phyloP scores from a whole-genome alignment of 2,797 vertebrate species.

The Adelosebastes latens region DNA sequence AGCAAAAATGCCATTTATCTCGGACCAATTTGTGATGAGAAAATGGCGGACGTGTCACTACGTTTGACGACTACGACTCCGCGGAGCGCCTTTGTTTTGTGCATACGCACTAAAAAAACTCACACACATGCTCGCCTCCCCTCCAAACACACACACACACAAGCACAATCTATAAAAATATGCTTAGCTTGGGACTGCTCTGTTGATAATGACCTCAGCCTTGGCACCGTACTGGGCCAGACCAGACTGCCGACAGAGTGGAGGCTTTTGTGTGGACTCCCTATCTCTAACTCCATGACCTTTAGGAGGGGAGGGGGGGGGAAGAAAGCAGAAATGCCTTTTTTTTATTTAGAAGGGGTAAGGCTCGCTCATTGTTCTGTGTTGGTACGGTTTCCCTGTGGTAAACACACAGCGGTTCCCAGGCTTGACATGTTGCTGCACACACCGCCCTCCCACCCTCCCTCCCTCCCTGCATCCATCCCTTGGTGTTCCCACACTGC shows the following conservation, averaged over 20 bases:
- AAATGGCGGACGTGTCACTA: conserved; percentile 42
- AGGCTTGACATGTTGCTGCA: conserved; percentile 81
- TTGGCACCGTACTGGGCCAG: conserved; percentile 78
- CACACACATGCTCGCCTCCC: conserved; percentile 30
- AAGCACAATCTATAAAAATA: conserved; percentile 79
- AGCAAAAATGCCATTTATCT: conserved; percentile 75
- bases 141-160: conserved; percentile 34
- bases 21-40: conserved; percentile 63
- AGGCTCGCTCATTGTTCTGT: conserved; percentile 90
- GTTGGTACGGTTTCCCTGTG: conserved; percentile 86
- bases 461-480: conserved; percentile 63
- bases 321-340: conserved; percentile 72
- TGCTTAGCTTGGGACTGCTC: conserved; percentile 73
- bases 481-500: conserved; percentile 86
- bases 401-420: conserved; percentile 93
- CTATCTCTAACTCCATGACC: conserved; percentile 83
- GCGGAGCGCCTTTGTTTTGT: conserved; percentile 57
- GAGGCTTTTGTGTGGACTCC: conserved; percentile 80
- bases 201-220: conserved; percentile 85
- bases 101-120: conserved; percentile 5
- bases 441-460: conserved; percentile 20
- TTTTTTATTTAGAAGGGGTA: conserved; percentile 81
- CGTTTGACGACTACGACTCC: conserved; percentile 35
- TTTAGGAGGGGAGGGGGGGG: conserved; percentile 55
- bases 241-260: conserved; percentile 81